phyloP scores from a whole-genome alignment of 2,888 invertebrate genomes.

The Spisula subtruncata region DNA sequence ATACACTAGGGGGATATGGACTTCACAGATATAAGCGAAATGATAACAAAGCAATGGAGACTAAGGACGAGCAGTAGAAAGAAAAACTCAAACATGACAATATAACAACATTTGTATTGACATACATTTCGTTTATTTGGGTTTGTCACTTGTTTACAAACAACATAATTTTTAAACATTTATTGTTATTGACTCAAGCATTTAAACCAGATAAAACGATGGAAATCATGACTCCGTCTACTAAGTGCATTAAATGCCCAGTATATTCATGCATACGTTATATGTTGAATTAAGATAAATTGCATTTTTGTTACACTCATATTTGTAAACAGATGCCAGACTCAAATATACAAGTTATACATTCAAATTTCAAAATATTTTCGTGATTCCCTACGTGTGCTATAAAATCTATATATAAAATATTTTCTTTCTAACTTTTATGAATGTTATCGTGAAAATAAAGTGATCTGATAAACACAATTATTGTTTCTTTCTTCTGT shows the following conservation, averaged over 20 bases:
- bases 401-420: not conserved
- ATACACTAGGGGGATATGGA: constrained; percentile 51
- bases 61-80: not conserved
- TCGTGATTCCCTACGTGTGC: constrained; percentile 11
- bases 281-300: too few species aligned
- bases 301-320: too few species aligned
- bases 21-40: constrained; percentile 61
- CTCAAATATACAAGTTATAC: too few species aligned
- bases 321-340: too few species aligned
- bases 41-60: constrained; percentile 15
- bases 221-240: too few species aligned
- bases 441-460: not conserved
- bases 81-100: not conserved
- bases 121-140: not conserved
- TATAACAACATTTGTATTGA: not conserved
- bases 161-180: not conserved
- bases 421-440: constrained; percentile 6
- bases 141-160: too few species aligned
- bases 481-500: too few species aligned
- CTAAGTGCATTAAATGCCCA: too few species aligned
- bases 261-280: too few species aligned
- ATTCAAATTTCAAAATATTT: not conserved
- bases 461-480: constrained; percentile 8
- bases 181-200: too few species aligned
- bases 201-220: too few species aligned